These are phyloP conservation scores for Pseudocheirus occidentalis DNA, from an alignment of 2,797 vertebrate genomes.

Conservation along the genomic window DNA sequence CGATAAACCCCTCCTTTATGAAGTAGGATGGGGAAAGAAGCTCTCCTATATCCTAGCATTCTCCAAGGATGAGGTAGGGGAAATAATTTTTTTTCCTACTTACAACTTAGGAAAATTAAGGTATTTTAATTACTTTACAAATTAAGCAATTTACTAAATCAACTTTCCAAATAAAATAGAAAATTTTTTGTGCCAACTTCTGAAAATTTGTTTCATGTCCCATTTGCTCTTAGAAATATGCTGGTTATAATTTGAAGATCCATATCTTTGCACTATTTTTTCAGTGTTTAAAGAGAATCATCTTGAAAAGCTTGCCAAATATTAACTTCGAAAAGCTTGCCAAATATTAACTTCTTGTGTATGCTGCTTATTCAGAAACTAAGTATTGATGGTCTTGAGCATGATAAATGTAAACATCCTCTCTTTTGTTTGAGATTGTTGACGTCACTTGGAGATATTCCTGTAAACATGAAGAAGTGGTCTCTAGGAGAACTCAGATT, in stretches of 20 bases:
- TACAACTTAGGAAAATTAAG: neutral
- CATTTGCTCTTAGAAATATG: neutral
- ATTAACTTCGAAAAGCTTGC: slow-evolving; percentile 45
- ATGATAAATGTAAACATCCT: slow-evolving; percentile 58
- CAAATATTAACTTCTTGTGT: slow-evolving; percentile 19
- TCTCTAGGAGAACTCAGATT: slow-evolving; percentile 90
- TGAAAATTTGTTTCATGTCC: slow-evolving; percentile 10
- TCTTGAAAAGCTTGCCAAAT: slow-evolving; percentile 30
- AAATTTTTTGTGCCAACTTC: slow-evolving; percentile 10
- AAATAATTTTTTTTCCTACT: neutral
- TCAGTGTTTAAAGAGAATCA: slow-evolving; percentile 28
- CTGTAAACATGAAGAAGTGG: slow-evolving; percentile 93
- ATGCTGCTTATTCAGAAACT: slow-evolving; percentile 47
- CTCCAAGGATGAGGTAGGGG: slow-evolving; percentile 95
- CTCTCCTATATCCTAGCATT: slow-evolving; percentile 95
- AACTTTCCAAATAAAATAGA: slow-evolving; percentile 40
- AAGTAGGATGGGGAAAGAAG: slow-evolving; percentile 97
- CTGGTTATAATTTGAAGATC: neutral
- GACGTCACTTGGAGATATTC: slow-evolving; percentile 99
- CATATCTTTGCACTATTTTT: slow-evolving; percentile 4
- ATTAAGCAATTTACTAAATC: slow-evolving; percentile 28
- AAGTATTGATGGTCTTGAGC: neutral
- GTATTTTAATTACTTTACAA: neutral
- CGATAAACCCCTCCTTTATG: slow-evolving; percentile 97
- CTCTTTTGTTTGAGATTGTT: slow-evolving; percentile 88